Evolutionary conservation across 2,888 invertebrate genomes (phyloP), one percentile per base, ranked within the genome.

Genomic region (Ennomos quercinarius): DNA sequence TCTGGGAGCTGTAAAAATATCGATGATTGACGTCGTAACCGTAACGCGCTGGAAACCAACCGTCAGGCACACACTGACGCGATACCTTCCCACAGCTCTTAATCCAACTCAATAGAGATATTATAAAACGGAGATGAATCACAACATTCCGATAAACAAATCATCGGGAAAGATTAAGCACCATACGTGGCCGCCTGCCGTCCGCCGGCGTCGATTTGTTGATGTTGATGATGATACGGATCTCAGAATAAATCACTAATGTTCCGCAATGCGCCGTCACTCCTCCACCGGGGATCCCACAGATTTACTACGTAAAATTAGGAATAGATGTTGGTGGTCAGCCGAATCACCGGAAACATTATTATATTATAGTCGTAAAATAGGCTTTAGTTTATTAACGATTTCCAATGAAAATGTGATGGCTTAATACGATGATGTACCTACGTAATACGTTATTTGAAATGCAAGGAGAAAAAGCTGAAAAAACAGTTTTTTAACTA

Each of bases 11-110:
- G 74, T 77, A 78, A 79, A 82, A 83, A 83, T 83, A 81, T 80
- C 80, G 73, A 80, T 81, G 83, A 78, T 81, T 78, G 73, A 75
- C 71, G 70, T 77, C 71, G 73, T 77, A 74, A 77, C 70, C 66
- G 64, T 71, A 66, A 72, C 72, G 60, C 70, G 61, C 59, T 73
- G 66, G 70, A 71, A 73, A 61, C 68, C 64, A 67, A 65, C 65
- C 64, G 67, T 67, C 67, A 70, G 73, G 68, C 71, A 59, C 68
- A 66, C 75, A 73, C 70, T 74, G 69, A 58, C 62, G 61, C 61
- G 60, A 61, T 75, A 70, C 68, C 64, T 65, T 66, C 61, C 55
- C 73, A 74, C 67, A 67, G 66, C 73, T 77, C 76, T 78, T 71
- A 66, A 74, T 74, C 69, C 68, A 64, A 72, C 74, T 71, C 73